Evolutionary conservation across 2,888 invertebrate genomes (phyloP).

Genomic region (Chalcosyrphus nemorum): DNA sequence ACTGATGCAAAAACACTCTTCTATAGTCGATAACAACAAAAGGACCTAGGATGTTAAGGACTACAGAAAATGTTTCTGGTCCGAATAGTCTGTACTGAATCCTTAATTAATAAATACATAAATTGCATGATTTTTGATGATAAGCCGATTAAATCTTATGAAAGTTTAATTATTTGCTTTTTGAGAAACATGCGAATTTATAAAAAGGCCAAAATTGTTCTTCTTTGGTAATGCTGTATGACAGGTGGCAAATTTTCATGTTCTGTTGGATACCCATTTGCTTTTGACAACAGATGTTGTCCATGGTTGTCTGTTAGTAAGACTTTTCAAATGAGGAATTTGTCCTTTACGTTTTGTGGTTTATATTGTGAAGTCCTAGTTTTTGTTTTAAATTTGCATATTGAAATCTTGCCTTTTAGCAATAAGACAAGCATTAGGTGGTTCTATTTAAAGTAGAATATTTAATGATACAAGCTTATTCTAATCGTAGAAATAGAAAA

Average conservation of each 20-base stretch:
- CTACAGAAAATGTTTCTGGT: not conserved
- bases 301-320: not conserved
- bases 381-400: not conserved
- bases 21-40: not conserved
- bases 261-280: not conserved
- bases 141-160: conserved; percentile 3
- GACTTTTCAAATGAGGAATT: not conserved
- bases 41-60: not conserved
- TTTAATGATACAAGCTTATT: not conserved
- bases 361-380: not conserved
- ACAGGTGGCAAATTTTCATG: conserved; percentile 2
- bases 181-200: not conserved
- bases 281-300: not conserved
- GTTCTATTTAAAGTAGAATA: not conserved
- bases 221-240: not conserved
- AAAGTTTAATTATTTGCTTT: conserved; percentile 5
- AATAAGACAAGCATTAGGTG: not conserved
- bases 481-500: not conserved
- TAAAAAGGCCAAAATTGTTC: not conserved
- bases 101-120: conserved; percentile 2
- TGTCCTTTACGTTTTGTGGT: not conserved
- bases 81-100: not conserved
- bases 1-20: not conserved
- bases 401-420: not conserved
- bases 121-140: not conserved